Base-by-base conservation (phyloP, 2,113 vertebrate genomes). In the Cichladusa arquata region DNA sequence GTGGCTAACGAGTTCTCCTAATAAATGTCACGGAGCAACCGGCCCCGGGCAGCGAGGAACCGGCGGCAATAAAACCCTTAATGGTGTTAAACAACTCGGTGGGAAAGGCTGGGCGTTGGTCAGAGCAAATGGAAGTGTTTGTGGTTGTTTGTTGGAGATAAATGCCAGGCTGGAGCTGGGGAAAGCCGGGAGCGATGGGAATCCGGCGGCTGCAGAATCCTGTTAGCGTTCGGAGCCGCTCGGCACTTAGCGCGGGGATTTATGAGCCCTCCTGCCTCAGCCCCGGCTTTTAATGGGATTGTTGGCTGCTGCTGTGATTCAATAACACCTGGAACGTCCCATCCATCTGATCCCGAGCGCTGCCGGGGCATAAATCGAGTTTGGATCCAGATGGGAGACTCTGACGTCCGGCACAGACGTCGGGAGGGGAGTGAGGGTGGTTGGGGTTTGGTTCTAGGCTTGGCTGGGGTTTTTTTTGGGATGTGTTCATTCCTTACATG, bases 11-110 rank as follows among this genome's bases (percentile, higher is more conserved):
- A 92, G 92, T 19, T 47, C 84, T 69, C 86, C 82, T 57, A 3
- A 73, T 60, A 88, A 97, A 97, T 90, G 96, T 96, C 96, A 94
- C 54, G 31, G 93, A 95, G 95, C 90, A 57, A 93, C 14, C 31
- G 61, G 77, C 8, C 31, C 8, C 78, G 78, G 60, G 67, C 85
- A 78, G 78, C 62, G 48, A 40, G 95, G 67, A 50, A 25, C 22
- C 4, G 14, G 78, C 2, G 2, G 95, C 95, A 95, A 96, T 97
- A 95, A 96, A 97, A 86, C 13, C 33, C 70, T 78, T 92, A 96
- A 96, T 92, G 96, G 89, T 54, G 94, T 91, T 93, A 73, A 94
- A 85, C 94, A 44, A 31, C 89, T 70, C 89, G 9, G 53, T 8
- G 77, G 51, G 88, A 96, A 91, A 93, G 95, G 95, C 23, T 54